Evolutionary conservation across 2,888 invertebrate species (phyloP), one percentile per base, ranked within the genome.

Genomic region (Drosophila trichaetosa): DNA sequence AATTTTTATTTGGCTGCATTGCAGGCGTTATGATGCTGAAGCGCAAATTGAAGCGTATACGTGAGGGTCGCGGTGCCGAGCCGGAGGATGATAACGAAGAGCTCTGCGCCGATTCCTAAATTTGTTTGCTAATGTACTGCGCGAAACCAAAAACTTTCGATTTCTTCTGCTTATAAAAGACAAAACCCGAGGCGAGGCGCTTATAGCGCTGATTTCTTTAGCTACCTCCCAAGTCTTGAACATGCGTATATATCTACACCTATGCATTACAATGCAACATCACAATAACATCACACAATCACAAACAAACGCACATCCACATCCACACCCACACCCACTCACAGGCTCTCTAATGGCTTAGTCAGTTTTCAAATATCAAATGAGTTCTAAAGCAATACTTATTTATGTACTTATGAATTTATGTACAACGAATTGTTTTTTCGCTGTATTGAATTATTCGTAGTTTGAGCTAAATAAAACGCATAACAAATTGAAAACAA

Each of bases 21-120:
- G 24, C 56, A 93, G 93, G 93, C 72, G 92, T 93, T 42, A 93
- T 93, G 92, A 92, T 93, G 57, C 79, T 93, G 16, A 93, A 93
- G 74, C 90, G 93, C 4, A 93, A 93, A 82, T 84, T 93, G 42
- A 93, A 92, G 76, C 92, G 93, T 3, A 93, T 93, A 73, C 93
- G 93, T 7, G 92, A 93, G 69, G 93, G 92, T 42, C 92, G 91
- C 56, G 92, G 92, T 4, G 92, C 89, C 29, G 92, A 92, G 34
- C 82, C 87, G 38, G 91, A 90, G 62, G 89, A 92, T 69, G 91
- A 92, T 36, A 76, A 57, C 27, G 92, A 92, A 38, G 90, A 91
- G 64, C 68, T 85, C 4, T 72, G 73, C 24, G 83, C 75, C 42
- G 70, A 80, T 42, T 73, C 48, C 57, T 69, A 65, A 52, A 31